These are phyloP conservation scores for Gymnocypris eckloni DNA, from an alignment of 2,797 vertebrate species.

Conservation along the genomic window DNA sequence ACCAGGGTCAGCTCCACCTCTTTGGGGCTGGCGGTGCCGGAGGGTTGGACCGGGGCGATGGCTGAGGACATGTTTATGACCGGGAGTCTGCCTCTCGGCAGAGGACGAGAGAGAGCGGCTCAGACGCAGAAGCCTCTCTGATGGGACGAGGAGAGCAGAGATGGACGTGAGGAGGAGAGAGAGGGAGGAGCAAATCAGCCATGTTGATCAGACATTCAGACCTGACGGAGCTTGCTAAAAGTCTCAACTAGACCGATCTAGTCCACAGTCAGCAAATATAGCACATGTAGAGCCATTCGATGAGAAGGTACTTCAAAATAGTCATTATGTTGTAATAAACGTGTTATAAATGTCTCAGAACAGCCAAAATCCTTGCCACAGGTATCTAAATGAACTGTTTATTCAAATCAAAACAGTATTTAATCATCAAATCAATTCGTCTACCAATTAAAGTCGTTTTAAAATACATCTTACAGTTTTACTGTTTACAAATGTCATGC, in stretches of 20 bases:
- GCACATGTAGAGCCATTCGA: neutral
- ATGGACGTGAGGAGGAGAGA: conserved; percentile 19
- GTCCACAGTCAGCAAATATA: neutral
- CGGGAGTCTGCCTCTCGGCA: conserved; percentile 70
- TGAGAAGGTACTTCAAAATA: neutral
- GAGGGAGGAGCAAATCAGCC: conserved; percentile 48
- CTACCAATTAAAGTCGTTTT: neutral
- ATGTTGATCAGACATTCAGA: conserved; percentile 43
- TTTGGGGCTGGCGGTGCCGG: conserved; percentile 80
- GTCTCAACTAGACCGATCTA: neutral
- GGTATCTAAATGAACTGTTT: neutral
- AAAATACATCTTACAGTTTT: neutral
- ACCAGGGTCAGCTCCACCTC: conserved; percentile 89
- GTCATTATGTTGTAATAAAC: neutral
- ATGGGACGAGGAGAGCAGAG: conserved; percentile 31
- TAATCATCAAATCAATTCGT: neutral
- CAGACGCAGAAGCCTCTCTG: conserved; percentile 18
- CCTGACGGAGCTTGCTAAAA: neutral
- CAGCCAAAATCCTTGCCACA: neutral
- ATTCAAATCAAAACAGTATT: neutral
- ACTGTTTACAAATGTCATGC: neutral
- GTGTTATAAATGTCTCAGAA: neutral
- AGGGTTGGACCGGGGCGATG: conserved; percentile 65
- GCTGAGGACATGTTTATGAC: conserved; percentile 79
- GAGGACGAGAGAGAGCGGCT: conserved; percentile 17